These are phyloP conservation scores for Agrotis puta DNA, from an alignment of 2,888 invertebrate species.

Conservation along the genomic window DNA sequence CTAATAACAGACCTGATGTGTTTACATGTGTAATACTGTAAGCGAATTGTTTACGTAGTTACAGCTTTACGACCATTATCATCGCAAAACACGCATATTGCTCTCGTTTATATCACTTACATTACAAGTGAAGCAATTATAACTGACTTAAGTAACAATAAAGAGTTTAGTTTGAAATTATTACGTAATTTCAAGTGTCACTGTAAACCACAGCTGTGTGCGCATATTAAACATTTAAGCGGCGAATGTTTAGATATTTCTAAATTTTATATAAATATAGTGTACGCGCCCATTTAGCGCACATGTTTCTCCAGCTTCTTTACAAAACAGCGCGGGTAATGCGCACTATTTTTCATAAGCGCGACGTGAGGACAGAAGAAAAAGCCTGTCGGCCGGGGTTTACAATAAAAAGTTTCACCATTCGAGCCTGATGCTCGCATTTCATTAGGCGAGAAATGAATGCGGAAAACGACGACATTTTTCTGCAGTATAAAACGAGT, in stretches of 20 bases:
- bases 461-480: conserved; percentile 80
- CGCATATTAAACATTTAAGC: conserved; percentile 25
- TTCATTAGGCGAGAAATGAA: conserved; percentile 85
- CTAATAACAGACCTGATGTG: conserved; percentile 49
- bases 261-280: conserved; percentile 40
- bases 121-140: conserved; percentile 49
- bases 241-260: conserved; percentile 21
- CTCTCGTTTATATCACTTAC: conserved; percentile 39
- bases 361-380: conserved; percentile 80
- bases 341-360: conserved; percentile 82
- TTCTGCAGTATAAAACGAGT: conserved; percentile 72
- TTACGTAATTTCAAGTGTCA: conserved; percentile 42
- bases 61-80: conserved; percentile 52
- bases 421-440: conserved; percentile 80
- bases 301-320: conserved; percentile 64
- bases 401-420: conserved; percentile 83
- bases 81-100: conserved; percentile 43
- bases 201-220: conserved; percentile 42
- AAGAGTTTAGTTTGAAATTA: conserved; percentile 50
- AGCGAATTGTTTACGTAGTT: conserved; percentile 46
- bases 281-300: conserved; percentile 31
- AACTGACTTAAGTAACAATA: conserved; percentile 49
- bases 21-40: conserved; percentile 44
- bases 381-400: conserved; percentile 75
- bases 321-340: conserved; percentile 73